Conservation (phyloP, 2,797 vertebrate genomes). For the Cygnus olor region DNA sequence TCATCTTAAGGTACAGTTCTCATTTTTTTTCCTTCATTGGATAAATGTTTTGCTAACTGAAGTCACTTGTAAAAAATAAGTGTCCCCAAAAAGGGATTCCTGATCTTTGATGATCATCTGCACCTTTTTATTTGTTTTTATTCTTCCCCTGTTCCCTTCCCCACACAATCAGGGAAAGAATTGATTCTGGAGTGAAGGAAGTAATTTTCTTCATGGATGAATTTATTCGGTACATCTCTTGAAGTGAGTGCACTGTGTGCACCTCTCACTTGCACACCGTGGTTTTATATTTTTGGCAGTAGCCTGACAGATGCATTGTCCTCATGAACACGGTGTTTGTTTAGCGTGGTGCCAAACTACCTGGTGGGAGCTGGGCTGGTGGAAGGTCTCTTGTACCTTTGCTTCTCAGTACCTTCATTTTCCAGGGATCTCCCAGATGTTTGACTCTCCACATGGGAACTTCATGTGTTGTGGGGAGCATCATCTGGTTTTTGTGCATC, state of each 20-base stretch:
- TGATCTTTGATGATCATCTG: background rate
- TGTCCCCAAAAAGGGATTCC: background rate
- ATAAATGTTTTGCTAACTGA: background rate
- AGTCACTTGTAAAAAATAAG: background rate
- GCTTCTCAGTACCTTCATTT: background rate
- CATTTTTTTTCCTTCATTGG: background rate
- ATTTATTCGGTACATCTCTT: background rate
- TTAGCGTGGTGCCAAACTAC: background rate
- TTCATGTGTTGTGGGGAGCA: background rate
- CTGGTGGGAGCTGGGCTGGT: background rate
- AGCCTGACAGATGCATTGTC: background rate
- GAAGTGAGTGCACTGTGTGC: background rate
- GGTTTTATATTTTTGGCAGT: background rate
- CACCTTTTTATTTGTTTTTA: background rate
- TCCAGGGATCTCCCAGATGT: background rate
- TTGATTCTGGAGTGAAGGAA: background rate
- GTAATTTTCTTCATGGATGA: background rate
- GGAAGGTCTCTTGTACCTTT: background rate
- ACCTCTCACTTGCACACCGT: background rate
- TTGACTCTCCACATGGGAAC: background rate
- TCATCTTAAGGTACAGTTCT: background rate
- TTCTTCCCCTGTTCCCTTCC: background rate
- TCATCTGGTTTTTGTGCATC: background rate
- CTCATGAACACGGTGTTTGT: accelerated
- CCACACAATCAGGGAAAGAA: background rate